Conservation (phyloP, 53 echinoderm and acorn worm genomes). For the Holothuria scabra region DNA sequence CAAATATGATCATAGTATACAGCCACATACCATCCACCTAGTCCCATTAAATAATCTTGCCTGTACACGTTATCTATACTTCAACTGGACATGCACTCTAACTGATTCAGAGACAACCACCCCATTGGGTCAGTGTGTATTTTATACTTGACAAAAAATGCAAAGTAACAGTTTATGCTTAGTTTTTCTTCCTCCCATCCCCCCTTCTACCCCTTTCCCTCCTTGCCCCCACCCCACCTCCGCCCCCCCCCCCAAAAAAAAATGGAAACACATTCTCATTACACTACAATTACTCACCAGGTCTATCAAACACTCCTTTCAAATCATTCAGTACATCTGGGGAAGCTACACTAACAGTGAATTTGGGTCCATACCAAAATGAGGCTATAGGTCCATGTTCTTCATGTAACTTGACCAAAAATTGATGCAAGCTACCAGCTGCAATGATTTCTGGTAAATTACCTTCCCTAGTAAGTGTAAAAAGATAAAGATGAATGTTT, state of each 20-base stretch:
- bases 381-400: constrained; percentile 82
- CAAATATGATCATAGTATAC: too few species aligned
- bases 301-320: constrained; percentile 75
- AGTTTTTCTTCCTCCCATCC: neutral
- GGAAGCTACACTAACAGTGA: constrained; percentile 79
- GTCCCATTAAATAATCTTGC: too few species aligned
- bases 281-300: constrained; percentile 63
- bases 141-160: neutral
- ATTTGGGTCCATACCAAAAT: constrained; percentile 71
- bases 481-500: neutral
- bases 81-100: too few species aligned
- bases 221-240: too few species aligned
- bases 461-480: constrained; percentile 44
- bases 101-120: too few species aligned
- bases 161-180: neutral
- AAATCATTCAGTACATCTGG: constrained; percentile 81
- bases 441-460: constrained; percentile 76
- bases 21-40: too few species aligned
- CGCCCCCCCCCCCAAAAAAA: too few species aligned
- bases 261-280: neutral
- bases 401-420: constrained; percentile 70
- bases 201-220: too few species aligned
- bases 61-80: too few species aligned
- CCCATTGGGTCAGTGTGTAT: neutral
- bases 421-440: constrained; percentile 89